These are phyloP conservation scores for Corynorhinus townsendii DNA, from an alignment of 2,113 vertebrate species.

Conservation along the genomic window DNA sequence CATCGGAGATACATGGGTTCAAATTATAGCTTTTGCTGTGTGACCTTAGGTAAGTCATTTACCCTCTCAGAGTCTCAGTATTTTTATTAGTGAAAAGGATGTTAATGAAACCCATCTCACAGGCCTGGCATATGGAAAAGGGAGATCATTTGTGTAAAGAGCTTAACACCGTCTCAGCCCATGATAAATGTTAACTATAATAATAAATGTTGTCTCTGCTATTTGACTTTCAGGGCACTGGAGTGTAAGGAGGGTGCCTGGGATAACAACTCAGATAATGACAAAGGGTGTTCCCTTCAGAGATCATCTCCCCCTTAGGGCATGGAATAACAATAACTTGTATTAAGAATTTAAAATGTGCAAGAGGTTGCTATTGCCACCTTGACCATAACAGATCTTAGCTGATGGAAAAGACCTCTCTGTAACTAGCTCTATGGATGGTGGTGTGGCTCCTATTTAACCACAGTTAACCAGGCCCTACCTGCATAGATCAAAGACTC, in stretches of 20 bases:
- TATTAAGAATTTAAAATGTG: neutral
- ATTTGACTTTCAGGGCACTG: neutral
- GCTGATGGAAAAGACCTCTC: neutral
- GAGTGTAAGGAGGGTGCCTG: neutral
- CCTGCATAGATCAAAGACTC: neutral
- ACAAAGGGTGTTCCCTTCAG: neutral
- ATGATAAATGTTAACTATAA: neutral
- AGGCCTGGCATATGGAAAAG: neutral
- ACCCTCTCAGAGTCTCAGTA: neutral
- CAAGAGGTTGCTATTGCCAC: neutral
- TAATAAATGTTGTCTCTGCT: neutral
- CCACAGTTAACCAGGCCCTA: neutral
- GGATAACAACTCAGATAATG: neutral
- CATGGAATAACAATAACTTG: neutral
- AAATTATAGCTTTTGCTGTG: slow-evolving; percentile 17
- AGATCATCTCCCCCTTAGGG: neutral
- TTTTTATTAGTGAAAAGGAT: slow-evolving; percentile 11
- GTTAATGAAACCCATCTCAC: neutral
- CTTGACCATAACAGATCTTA: neutral
- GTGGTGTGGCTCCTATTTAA: neutral
- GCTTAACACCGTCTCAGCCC: neutral
- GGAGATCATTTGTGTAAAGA: neutral
- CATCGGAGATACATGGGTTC: neutral
- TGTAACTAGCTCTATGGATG: neutral
- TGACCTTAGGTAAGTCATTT: neutral